A percentile compares a stretch with the other conserved stretches of the same genome.
These are phyloP conservation scores for Pseudoatta argentina DNA, from an alignment of 1,140 invertebrate species.

Conservation along the genomic window DNA sequence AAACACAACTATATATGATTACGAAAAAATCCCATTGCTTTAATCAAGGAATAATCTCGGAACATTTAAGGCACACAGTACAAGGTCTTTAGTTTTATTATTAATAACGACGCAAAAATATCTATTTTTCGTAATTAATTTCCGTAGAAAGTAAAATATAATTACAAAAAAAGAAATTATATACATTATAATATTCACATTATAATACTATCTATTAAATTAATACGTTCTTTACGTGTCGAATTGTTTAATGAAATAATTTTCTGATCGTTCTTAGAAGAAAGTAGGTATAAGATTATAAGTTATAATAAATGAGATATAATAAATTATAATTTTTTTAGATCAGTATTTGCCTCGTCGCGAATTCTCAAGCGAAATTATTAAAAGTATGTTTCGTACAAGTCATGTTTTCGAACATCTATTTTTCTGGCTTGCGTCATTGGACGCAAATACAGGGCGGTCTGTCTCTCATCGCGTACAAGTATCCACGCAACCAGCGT, in stretches of 20 bases:
- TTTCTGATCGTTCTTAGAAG: background rate
- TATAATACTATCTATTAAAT: background rate
- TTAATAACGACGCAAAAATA: background rate
- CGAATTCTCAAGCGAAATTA: background rate
- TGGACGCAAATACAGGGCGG: background rate
- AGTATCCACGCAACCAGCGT: background rate
- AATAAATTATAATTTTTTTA: background rate
- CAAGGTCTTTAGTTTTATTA: background rate
- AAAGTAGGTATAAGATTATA: background rate
- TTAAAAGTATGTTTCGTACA: background rate
- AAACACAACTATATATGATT: background rate
- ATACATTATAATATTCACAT: background rate
- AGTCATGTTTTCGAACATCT: background rate
- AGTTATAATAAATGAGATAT: background rate
- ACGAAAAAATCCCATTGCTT: background rate
- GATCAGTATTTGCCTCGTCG: background rate
- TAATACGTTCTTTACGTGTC: background rate
- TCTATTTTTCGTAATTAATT: background rate
- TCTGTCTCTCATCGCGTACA: slow-evolving; percentile 13
- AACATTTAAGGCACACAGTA: background rate
- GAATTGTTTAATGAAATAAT: background rate
- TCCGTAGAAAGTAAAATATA: background rate
- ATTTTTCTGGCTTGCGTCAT: slow-evolving; percentile 6
- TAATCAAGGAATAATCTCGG: background rate
- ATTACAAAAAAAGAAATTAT: background rate